Evolutionary conservation across 2,797 vertebrate genomes (phyloP), one percentile per base, ranked within the genome.

Genomic region (Brachyalestes nurse): DNA sequence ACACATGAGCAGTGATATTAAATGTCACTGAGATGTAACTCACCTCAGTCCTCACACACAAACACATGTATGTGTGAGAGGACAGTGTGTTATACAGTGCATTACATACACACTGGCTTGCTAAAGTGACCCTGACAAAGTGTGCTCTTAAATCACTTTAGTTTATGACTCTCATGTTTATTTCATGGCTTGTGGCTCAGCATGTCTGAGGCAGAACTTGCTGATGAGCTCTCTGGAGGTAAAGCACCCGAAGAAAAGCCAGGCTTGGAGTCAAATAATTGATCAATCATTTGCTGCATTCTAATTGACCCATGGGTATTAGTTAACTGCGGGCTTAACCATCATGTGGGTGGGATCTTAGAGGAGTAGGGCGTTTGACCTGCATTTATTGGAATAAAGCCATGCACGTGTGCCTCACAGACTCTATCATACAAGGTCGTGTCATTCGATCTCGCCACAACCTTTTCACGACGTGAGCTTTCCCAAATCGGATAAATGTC

Each of bases 401-500:
- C 40, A 19, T 71, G 65, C 55, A 28, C 62, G 45, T 7, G 49
- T 19, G 61, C 74, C 65, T 83, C 21, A 2, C 64, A 75, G 70
- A 79, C 57, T 70, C 64, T 58, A 47, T 80, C 64, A 61, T 19
- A 53, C 14, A 2, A 65, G 77, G 58, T 71, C 14, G 2, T 84
- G 82, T 83, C 84, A 84, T 74, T 81, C 84, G 73, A 55, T 58
- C 73, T 65, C 60, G 47, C 71, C 58, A 17, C 72, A 28, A 72
- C 76, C 83, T 79, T 81, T 81, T 83, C 66, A 14, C 40, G 5
- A 40, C 38, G 64, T 61, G 78, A 47, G 74, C 67, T 83, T 72
- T 85, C 38, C 8, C 23, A 79, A 86, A 84, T 86, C 84, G 81
- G 86, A 86, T 86, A 87, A 83, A 78, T 53, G 73, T 34, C 69